These are phyloP conservation scores for Leptatherina wallacei DNA, from an alignment of 2,797 vertebrate species.

Conservation along the genomic window DNA sequence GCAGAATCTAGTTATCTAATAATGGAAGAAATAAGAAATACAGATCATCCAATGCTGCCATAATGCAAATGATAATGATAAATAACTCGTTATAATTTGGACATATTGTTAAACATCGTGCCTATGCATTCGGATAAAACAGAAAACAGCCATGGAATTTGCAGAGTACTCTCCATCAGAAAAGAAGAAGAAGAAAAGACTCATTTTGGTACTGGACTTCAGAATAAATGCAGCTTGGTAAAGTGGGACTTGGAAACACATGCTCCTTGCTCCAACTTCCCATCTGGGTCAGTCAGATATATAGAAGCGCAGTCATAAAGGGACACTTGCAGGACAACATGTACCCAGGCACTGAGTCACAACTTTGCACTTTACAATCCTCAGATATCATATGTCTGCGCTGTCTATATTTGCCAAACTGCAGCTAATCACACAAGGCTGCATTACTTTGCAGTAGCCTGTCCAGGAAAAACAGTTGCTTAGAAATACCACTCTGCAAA, in stretches of 20 bases:
- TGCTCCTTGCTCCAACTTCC: conserved; percentile 7
- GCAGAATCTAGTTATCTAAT: not conserved
- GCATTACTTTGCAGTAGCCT: not conserved
- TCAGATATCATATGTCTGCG: not conserved
- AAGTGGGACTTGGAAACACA: not conserved
- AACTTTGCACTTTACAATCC: conserved; percentile 6
- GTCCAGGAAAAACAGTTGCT: not conserved
- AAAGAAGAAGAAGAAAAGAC: not conserved
- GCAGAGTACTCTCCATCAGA: not conserved
- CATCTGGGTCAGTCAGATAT: not conserved
- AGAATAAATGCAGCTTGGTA: not conserved
- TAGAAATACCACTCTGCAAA: not conserved
- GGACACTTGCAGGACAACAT: conserved; percentile 12
- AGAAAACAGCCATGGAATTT: not conserved
- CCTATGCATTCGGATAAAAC: not conserved
- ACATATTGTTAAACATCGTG: not conserved
- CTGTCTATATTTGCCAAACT: conserved; percentile 20
- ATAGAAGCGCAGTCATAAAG: not conserved
- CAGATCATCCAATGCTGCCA: not conserved
- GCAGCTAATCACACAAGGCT: not conserved
- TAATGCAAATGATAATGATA: not conserved
- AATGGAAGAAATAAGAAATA: not conserved
- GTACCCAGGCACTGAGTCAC: conserved; percentile 12
- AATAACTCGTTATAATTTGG: not conserved
- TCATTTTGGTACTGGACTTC: not conserved